These are phyloP conservation scores for Cassiopea andromeda DNA, from an alignment of 30 jellyfish, hydroid and myxozoan genomes.

Conservation along the genomic window DNA sequence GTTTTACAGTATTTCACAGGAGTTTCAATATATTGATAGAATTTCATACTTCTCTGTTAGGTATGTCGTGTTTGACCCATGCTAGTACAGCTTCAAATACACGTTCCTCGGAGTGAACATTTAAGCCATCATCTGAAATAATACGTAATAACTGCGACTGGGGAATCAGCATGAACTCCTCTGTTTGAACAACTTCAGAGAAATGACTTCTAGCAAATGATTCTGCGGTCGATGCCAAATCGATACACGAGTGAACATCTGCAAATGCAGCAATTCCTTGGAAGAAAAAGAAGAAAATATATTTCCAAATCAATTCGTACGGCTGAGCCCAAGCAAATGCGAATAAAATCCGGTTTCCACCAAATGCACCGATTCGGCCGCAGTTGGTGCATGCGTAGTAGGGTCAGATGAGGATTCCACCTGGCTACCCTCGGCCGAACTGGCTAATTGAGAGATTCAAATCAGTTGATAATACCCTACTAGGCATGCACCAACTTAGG, in stretches of 20 bases:
- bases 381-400: too few species aligned
- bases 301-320: background rate
- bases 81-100: slow-evolving; percentile 95
- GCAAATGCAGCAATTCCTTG: slow-evolving; percentile 96
- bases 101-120: slow-evolving; percentile 96
- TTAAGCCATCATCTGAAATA: slow-evolving; percentile 85
- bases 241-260: slow-evolving; percentile 89
- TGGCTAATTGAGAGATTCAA: too few species aligned
- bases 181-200: slow-evolving; percentile 91
- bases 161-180: slow-evolving; percentile 85
- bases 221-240: slow-evolving; percentile 87
- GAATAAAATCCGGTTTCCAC: background rate
- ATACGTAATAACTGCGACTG: slow-evolving; percentile 71
- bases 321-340: background rate
- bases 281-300: background rate
- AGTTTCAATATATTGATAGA: background rate
- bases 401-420: too few species aligned
- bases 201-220: slow-evolving; percentile 90
- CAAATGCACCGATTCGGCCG: background rate
- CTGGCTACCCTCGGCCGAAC: too few species aligned
- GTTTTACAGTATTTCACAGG: too few species aligned
- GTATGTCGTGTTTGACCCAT: slow-evolving; percentile 83
- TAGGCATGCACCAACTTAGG: too few species aligned
- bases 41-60: slow-evolving; percentile 74
- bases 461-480: too few species aligned